phyloP scores from a whole-genome alignment of 2,797 vertebrate species.

The Lepilemur ruficaudatus region DNA sequence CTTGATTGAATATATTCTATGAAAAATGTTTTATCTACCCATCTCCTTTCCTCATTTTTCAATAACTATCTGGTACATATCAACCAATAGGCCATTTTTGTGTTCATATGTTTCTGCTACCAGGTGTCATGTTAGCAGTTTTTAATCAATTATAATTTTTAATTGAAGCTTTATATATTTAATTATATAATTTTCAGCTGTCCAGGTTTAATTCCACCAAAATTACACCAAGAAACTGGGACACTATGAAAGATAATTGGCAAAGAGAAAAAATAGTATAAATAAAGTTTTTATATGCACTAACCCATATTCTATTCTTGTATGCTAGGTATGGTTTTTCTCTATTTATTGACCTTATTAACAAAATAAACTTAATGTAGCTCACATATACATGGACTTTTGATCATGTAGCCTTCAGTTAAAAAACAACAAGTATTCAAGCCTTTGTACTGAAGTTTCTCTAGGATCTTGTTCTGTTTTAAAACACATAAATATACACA shows the following conservation, averaged over 20 bases:
- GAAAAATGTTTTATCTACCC: not conserved
- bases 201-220: slow-evolving; percentile 27
- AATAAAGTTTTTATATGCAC: not conserved
- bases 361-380: not conserved
- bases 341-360: not conserved
- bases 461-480: not conserved
- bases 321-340: not conserved
- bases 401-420: not conserved
- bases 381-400: not conserved
- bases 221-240: slow-evolving; percentile 34
- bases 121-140: slow-evolving; percentile 29
- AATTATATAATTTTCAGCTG: slow-evolving; percentile 35
- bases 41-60: not conserved
- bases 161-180: slow-evolving; percentile 60
- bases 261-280: not conserved
- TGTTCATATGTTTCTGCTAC: not conserved
- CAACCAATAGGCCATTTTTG: not conserved
- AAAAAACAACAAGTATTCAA: not conserved
- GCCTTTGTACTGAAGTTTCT: not conserved
- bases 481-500: not conserved
- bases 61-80: not conserved
- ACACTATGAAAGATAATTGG: not conserved
- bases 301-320: not conserved
- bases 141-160: slow-evolving; percentile 50
- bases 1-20: not conserved